Base-by-base conservation (phyloP, 2,797 vertebrate species). In the Peromyscus nudipes region DNA sequence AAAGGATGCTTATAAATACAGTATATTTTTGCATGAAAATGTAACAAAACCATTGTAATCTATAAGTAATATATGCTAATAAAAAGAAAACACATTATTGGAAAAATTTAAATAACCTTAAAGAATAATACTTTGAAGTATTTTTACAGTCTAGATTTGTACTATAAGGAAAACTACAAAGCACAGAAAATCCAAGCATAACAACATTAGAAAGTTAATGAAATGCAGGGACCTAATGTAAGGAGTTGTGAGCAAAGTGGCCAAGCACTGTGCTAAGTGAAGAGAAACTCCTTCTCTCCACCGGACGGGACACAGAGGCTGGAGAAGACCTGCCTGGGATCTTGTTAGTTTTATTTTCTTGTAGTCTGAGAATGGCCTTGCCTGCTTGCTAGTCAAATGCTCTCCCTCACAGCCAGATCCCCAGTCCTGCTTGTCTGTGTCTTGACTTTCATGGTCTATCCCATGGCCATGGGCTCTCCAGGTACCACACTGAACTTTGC, bases 171-270 rank as follows among this genome's bases (percentile, higher is more conserved):
- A 89, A 71, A 67, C 88, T 62, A 37, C 7, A 96, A 88, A 87
- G 23, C 21, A 69, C 85, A 96, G 49, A 91, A 90, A 92, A 82
- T 60, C n/a, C n/a, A 76, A 95, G n/a, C 14, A 90, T 88, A 27
- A 60, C 1, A 43, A 80, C 79, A 77, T 31, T 19, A 64, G 82
- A 6, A 81, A 46, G 12, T 71, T 89, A n/a, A 92, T 5, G 40
- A 76, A 85, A 43, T n/a, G 34, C 34, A 57, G 21, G 43, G 86
- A 95, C 86, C 92, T 77, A 43, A 73, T 17, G 46, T 65, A 55
- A 75, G 46, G 46, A 92, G 46, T 71, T 88, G 40, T 37, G 65
- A 77, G 62, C 27, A 40, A 88, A 90, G 65, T 76, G 31, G 11
- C 34, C 71, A 71, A 88, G 84, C n/a, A 40, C 60, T 89, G 52